Evolutionary conservation across 1,140 invertebrate genomes (phyloP), one percentile per base, ranked within the genome.

Genomic region (Sycophila sp.): DNA sequence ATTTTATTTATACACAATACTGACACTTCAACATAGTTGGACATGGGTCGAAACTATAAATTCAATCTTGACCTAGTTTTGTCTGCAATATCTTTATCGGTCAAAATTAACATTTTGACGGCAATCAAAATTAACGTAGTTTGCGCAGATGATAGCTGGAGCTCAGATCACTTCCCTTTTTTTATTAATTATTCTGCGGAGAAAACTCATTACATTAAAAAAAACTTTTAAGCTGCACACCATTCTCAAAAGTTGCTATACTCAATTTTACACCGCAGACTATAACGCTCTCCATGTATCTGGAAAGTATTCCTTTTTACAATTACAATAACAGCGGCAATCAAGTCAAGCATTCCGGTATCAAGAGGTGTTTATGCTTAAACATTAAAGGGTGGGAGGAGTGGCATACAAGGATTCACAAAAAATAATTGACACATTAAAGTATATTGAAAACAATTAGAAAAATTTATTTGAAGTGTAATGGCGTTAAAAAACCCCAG

Each of bases 131-230:
- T 78, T 58, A 72, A 74, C 62, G 80, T 77, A 76, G 58, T 75
- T 30, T 68, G 71, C 8, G 28, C 76, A 30, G 73, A 78, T 7
- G 73, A 80, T 47, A 64, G 72, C 19, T 76, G 76, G 73, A 74
- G 76, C 19, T 81, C 77, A 62, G 78, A 81, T 45, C 77, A 83
- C 45, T 78, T 74, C 24, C 81, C 77, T 17, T 77, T 81, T 26
- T 64, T 73, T 30, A 71, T 78, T 36, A 73, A 58, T 30, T n/a
- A 76, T 24, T 10, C 64, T n/a, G 74, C 75, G 11, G 32, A 64
- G 45, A 53, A 72, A 66, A 72, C 68, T 32, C 73, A 69, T 11
- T 67, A 66, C 28, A 24, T 38, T 34, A 24, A 36, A 19, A 42
- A n/a, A 45, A 24, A 56, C 51, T 47, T 62, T 63, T 4, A 71